A percentile compares a stretch with the other conserved stretches of the same genome.
Conservation (phyloP, 2,888 invertebrate species). For the Dasysyrphus tricinctus region DNA sequence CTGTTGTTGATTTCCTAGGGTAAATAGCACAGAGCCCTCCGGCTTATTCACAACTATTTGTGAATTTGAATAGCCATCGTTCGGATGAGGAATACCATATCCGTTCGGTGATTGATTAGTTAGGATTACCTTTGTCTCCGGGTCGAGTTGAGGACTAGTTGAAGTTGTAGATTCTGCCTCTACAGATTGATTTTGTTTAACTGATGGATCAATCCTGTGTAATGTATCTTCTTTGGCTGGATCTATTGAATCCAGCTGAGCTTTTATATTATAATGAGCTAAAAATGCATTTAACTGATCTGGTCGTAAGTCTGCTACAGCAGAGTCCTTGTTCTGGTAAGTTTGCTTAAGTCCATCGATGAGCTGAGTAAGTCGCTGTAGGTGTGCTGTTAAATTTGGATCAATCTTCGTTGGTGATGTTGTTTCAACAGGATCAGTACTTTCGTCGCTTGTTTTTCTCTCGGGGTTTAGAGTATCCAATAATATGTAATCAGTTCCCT, state of each 20-base stretch:
- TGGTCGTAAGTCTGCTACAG: slow-evolving; percentile 80
- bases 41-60: slow-evolving; percentile 83
- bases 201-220: not conserved
- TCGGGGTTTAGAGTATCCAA: slow-evolving; percentile 39
- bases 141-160: slow-evolving; percentile 76
- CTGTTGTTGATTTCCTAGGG: slow-evolving; percentile 76
- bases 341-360: slow-evolving; percentile 82
- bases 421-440: slow-evolving; percentile 22
- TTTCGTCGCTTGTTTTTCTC: slow-evolving; percentile 39
- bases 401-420: slow-evolving; percentile 78
- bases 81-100: slow-evolving; percentile 58
- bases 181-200: slow-evolving; percentile 75
- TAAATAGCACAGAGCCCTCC: slow-evolving; percentile 82
- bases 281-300: slow-evolving; percentile 83
- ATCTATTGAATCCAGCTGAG: slow-evolving; percentile 79
- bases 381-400: slow-evolving; percentile 81
- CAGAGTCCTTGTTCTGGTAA: slow-evolving; percentile 79
- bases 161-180: slow-evolving; percentile 74
- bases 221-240: slow-evolving; percentile 67
- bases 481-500: slow-evolving; percentile 74
- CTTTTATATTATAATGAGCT: slow-evolving; percentile 82
- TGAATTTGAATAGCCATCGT: slow-evolving; percentile 80
- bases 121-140: slow-evolving; percentile 80
- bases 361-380: slow-evolving; percentile 82
- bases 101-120: slow-evolving; percentile 77